Percentiles rank a stretch among this genome's conserved stretches.
Evolutionary conservation across 2,888 invertebrate genomes (phyloP).

Genomic region (Drosophila cognata): DNA sequence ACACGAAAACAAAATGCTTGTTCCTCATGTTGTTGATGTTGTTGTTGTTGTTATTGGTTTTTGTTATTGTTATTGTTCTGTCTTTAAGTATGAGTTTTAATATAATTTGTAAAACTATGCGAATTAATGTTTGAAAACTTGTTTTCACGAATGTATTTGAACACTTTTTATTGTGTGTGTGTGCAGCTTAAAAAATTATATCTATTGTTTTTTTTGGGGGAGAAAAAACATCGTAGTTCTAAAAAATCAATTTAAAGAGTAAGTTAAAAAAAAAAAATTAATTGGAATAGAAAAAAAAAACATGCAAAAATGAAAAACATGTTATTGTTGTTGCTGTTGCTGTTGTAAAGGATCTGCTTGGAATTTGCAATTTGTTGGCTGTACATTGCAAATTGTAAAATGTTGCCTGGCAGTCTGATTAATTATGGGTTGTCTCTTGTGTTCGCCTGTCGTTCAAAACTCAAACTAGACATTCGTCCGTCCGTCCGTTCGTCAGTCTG

Average conservation of each 20-base stretch:
- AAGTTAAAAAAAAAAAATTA: neutral
- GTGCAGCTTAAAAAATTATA: neutral
- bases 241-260: constrained; percentile 14
- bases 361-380: constrained; percentile 57
- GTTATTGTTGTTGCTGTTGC: constrained; percentile 24
- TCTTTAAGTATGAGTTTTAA: constrained; percentile 60
- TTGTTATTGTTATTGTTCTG: constrained; percentile 38
- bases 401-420: constrained; percentile 60
- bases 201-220: constrained; percentile 4
- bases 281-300: neutral
- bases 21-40: constrained; percentile 37
- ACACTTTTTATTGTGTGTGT: constrained; percentile 10
- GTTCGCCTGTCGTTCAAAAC: constrained; percentile 72
- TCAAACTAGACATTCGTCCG: constrained; percentile 67
- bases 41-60: constrained; percentile 30
- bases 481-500: neutral
- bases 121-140: constrained; percentile 77
- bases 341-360: constrained; percentile 60
- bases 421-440: constrained; percentile 76
- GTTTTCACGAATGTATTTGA: constrained; percentile 56
- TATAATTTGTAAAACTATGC: constrained; percentile 81
- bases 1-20: constrained; percentile 58
- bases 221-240: constrained; percentile 6
- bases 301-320: constrained; percentile 12
- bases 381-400: constrained; percentile 53